A percentile compares a stretch with the other conserved stretches of the same genome.
These are phyloP conservation scores for Aporrectodea caliginosa DNA, from an alignment of 1,140 invertebrate genomes.

Conservation along the genomic window DNA sequence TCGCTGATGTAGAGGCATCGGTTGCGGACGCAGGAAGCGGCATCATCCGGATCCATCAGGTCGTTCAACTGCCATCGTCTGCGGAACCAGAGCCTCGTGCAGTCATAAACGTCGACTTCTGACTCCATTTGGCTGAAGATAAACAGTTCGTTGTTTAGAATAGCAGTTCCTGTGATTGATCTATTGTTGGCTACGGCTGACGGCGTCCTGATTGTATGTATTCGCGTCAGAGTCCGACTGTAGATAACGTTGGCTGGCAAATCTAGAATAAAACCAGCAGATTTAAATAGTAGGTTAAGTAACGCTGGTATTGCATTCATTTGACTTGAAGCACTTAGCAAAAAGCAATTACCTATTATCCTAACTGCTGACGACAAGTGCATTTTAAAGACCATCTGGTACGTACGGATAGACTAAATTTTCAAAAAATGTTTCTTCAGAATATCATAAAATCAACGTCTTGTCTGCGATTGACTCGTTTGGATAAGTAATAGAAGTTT, in stretches of 20 bases:
- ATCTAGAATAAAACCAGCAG: too few species aligned
- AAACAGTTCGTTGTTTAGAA: background rate
- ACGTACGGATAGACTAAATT: too few species aligned
- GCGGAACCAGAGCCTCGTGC: background rate
- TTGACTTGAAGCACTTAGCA: too few species aligned
- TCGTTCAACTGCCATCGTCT: background rate
- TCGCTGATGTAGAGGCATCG: background rate
- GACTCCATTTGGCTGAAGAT: background rate
- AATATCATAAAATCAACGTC: too few species aligned
- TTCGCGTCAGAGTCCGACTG: background rate
- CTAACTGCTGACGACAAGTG: too few species aligned
- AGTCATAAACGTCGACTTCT: background rate
- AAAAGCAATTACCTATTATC: too few species aligned
- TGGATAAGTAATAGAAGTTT: too few species aligned
- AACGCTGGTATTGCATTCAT: too few species aligned
- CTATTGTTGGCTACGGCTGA: background rate
- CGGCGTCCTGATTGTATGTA: background rate
- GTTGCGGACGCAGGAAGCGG: background rate
- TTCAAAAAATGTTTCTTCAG: too few species aligned
- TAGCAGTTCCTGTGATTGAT: background rate
- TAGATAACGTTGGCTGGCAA: background rate
- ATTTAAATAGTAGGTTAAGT: too few species aligned
- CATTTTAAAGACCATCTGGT: too few species aligned
- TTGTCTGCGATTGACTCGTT: too few species aligned
- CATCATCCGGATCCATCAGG: background rate